Percentiles rank a stretch among this genome's conserved stretches.
These are phyloP conservation scores for Diarsia rubi DNA, from an alignment of 2,888 invertebrate genomes.

Conservation along the genomic window DNA sequence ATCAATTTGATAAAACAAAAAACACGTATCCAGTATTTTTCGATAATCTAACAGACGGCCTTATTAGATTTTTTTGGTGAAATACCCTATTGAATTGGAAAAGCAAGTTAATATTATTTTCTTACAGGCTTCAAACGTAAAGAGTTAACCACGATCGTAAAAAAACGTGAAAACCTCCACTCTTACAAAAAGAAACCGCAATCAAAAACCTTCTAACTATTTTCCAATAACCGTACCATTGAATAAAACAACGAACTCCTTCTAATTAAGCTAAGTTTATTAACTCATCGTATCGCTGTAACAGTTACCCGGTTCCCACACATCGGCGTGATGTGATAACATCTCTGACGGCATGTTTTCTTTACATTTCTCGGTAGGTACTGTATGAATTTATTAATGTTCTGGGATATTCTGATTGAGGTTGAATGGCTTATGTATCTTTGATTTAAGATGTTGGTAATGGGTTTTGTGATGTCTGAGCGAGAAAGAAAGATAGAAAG, in stretches of 20 bases:
- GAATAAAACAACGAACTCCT: constrained; percentile 22
- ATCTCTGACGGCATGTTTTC: constrained; percentile 38
- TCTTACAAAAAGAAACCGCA: neutral
- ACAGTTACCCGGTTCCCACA: constrained; percentile 48
- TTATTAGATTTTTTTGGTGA: too few species aligned
- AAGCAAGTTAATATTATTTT: too few species aligned
- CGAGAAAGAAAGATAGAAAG: neutral
- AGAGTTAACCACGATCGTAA: neutral
- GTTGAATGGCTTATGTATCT: neutral
- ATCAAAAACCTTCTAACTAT: constrained; percentile 32
- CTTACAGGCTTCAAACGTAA: neutral
- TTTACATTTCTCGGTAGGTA: constrained; percentile 31
- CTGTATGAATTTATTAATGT: constrained; percentile 34
- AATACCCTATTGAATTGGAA: too few species aligned
- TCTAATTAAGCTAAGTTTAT: constrained; percentile 24
- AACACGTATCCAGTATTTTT: too few species aligned
- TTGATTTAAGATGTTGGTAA: neutral
- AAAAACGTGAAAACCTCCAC: neutral
- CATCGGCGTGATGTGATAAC: constrained; percentile 23
- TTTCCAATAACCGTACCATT: constrained; percentile 28
- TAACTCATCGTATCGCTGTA: constrained; percentile 45
- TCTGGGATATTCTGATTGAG: constrained; percentile 33
- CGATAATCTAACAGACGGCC: too few species aligned
- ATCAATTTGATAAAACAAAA: too few species aligned
- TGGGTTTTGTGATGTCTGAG: neutral